These are phyloP conservation scores for Motacilla alba DNA, from an alignment of 2,113 vertebrate species.

Conservation along the genomic window DNA sequence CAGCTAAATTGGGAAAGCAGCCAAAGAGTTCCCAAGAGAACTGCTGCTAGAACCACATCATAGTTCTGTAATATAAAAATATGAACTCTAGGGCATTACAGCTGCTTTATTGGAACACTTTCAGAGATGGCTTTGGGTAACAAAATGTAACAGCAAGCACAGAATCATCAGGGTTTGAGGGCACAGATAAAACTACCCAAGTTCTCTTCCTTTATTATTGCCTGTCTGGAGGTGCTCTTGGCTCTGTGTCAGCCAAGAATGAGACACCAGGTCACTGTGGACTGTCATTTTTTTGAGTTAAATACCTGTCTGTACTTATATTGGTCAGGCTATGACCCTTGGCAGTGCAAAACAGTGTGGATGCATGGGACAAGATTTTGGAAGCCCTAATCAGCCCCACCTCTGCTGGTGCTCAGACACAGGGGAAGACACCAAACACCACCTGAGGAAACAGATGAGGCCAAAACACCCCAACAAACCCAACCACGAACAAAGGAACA, in stretches of 20 bases:
- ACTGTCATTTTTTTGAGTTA: neutral
- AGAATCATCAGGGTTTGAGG: neutral
- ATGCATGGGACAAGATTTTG: fast-evolving
- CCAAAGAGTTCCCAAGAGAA: neutral
- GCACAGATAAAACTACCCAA: neutral
- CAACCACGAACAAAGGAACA: neutral
- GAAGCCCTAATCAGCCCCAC: neutral
- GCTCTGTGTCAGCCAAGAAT: neutral
- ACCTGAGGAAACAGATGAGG: neutral
- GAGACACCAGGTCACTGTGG: fast-evolving
- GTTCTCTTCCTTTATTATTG: neutral
- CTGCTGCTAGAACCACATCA: neutral
- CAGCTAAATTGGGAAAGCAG: slow-evolving; percentile 14
- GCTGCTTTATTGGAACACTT: neutral
- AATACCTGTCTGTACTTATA: neutral
- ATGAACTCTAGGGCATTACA: neutral
- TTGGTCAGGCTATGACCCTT: fast-evolving
- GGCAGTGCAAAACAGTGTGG: neutral
- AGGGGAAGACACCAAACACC: neutral
- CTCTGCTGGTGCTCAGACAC: neutral
- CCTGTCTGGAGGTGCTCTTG: neutral
- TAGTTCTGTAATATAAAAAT: neutral
- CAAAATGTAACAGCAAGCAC: neutral
- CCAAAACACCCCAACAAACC: neutral
- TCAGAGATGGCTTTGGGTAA: neutral